Evolutionary conservation across 2,113 vertebrate species (phyloP), one percentile per base, ranked within the genome.

Genomic region (Salvelinus fontinalis): DNA sequence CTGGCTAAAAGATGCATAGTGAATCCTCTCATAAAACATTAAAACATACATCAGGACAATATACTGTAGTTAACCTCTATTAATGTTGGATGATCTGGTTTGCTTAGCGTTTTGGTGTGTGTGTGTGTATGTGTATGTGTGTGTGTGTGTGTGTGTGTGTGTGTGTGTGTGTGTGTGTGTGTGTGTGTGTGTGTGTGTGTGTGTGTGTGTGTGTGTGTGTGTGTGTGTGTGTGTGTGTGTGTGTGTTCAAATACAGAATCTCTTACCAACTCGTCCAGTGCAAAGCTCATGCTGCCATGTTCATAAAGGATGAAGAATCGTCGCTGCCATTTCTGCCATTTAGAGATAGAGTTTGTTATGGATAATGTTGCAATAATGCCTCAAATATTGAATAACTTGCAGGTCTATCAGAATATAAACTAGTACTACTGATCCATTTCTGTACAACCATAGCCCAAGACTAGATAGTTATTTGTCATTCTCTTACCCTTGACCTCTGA

Each of bases 251-350:
- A 62, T 62, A n/a, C 59, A 8, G 8, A 8, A 31, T 9, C n/a
- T 44, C 90, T 85, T 26, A 93, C 92, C 87, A 86, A 89, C 22
- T 93, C 89, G 29, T 93, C 92, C 77, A 93, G 85, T 7, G 92
- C 89, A 8, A 89, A 93, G 76, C 85, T 90, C 77, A 93, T 81
- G 49, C 87, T 87, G 80, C 92, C 92, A 34, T 91, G 72, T 71
- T 93, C 92, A 5, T 93, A 92, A 67, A 93, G 87, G 73, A 93
- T 81, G 4, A 93, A 93, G 86, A 92, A 93, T 48, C 92, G 86
- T 5, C 92, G 88, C 84, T 93, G 92, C 92, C 92, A 93, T 82
- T 92, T 93, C 92, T 93, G 77, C 29, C 39, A 24, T 20, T 18
- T 27, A 44, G 20, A 57, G 8, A 26, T 9, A 57, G 5, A 13